Conservation (phyloP, 1,140 invertebrate species). For the Hydropsyche tenuis region DNA sequence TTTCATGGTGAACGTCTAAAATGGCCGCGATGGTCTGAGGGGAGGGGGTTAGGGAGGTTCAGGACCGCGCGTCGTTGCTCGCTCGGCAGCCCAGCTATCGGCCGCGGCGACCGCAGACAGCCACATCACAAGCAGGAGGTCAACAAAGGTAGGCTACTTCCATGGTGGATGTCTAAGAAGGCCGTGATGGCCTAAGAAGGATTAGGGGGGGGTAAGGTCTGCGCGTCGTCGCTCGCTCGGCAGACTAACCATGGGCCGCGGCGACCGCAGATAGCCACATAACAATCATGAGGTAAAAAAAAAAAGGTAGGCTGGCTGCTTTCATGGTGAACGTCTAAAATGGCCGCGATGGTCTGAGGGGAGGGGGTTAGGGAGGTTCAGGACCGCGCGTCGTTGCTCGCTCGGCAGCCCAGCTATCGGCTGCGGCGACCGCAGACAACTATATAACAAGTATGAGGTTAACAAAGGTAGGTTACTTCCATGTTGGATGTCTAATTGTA, state of each 20-base stretch:
- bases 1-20: too few species aligned
- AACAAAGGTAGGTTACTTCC: constrained; percentile 8
- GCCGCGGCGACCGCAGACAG: constrained; percentile 55
- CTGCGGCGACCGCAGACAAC: constrained; percentile 54
- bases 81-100: constrained; percentile 53
- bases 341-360: too few species aligned
- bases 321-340: too few species aligned
- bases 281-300: too few species aligned
- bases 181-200: too few species aligned
- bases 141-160: constrained; percentile 19
- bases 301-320: too few species aligned
- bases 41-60: too few species aligned
- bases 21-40: too few species aligned
- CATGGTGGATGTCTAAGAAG: not conserved
- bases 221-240: not conserved
- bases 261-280: too few species aligned
- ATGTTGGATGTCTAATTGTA: not conserved
- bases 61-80: constrained; percentile 48
- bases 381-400: constrained; percentile 47
- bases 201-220: too few species aligned
- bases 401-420: constrained; percentile 54
- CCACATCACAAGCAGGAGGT: constrained; percentile 48
- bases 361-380: too few species aligned
- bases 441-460: constrained; percentile 47
- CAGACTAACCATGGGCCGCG: not conserved